Evolutionary conservation across 2,888 invertebrate genomes (phyloP).

Genomic region (Minunthozetes semirufus): DNA sequence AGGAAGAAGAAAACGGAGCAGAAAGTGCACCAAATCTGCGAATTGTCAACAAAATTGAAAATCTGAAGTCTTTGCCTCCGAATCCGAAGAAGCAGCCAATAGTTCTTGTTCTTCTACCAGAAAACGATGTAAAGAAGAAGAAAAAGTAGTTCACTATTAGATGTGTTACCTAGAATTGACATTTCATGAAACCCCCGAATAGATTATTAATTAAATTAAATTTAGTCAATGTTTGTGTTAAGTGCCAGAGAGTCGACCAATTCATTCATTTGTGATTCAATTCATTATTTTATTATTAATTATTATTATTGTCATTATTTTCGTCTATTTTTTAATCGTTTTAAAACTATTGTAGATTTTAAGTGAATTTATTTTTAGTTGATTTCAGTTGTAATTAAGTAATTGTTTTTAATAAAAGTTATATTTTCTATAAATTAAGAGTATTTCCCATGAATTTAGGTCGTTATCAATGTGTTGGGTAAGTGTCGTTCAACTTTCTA

Average conservation of each 20-base stretch:
- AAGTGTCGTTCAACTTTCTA: too few relatives aligned
- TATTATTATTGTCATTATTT: neutral
- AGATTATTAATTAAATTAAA: neutral
- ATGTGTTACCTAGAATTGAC: too few relatives aligned
- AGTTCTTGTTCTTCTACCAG: neutral
- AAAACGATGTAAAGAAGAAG: neutral
- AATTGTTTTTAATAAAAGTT: too few relatives aligned
- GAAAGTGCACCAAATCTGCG: constrained; percentile 25
- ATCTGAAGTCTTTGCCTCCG: neutral
- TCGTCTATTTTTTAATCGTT: neutral
- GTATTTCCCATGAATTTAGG: too few relatives aligned
- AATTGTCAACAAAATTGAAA: constrained; percentile 24
- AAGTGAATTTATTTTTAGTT: too few relatives aligned
- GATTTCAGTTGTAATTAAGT: too few relatives aligned
- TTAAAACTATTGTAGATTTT: neutral
- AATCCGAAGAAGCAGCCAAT: neutral
- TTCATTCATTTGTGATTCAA: constrained; percentile 8
- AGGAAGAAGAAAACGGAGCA: neutral
- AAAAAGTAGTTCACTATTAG: neutral
- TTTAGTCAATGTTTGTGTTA: neutral
- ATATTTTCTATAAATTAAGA: too few relatives aligned
- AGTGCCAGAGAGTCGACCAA: neutral
- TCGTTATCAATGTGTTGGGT: too few relatives aligned
- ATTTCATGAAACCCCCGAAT: neutral
- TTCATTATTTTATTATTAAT: neutral